phyloP scores from a whole-genome alignment of 2,888 invertebrate genomes.

The Amphipyra berbera region DNA sequence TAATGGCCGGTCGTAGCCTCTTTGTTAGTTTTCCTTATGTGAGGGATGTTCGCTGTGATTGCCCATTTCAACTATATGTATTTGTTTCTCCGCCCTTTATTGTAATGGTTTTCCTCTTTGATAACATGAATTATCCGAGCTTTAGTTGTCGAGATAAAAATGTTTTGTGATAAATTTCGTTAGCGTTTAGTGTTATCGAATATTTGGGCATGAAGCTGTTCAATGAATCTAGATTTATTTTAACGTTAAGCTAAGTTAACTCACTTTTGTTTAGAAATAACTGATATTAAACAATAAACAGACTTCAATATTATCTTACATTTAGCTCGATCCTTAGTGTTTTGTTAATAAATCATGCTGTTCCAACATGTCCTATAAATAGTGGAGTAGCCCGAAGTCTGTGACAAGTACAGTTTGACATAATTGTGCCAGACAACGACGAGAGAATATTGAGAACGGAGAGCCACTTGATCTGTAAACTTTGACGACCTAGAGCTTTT shows the following conservation, averaged over 20 bases:
- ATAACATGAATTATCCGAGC: slow-evolving; percentile 35
- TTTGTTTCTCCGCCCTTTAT: slow-evolving; percentile 43
- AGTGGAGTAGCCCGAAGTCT: slow-evolving; percentile 40
- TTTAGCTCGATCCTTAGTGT: slow-evolving; percentile 14
- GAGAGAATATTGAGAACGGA: slow-evolving; percentile 27
- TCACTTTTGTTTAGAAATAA: neutral
- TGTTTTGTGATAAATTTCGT: slow-evolving; percentile 9
- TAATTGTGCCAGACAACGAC: slow-evolving; percentile 49
- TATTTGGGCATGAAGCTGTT: too few species aligned
- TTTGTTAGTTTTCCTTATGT: slow-evolving; percentile 57
- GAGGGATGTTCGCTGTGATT: slow-evolving; percentile 54
- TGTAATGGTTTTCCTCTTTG: slow-evolving; percentile 48
- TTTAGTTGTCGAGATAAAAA: slow-evolving; percentile 28
- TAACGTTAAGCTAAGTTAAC: neutral
- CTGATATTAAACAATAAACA: slow-evolving; percentile 1
- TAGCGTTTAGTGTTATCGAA: slow-evolving; percentile 22
- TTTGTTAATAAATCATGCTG: slow-evolving; percentile 42
- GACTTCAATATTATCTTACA: slow-evolving; percentile 6
- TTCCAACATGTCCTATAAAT: slow-evolving; percentile 47
- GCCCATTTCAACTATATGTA: slow-evolving; percentile 34
- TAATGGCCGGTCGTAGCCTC: slow-evolving; percentile 35
- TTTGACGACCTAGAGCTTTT: slow-evolving; percentile 13
- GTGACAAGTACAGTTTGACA: slow-evolving; percentile 54
- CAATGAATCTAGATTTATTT: neutral
- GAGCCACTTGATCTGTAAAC: slow-evolving; percentile 37